Percentiles rank a stretch among this genome's conserved stretches.
Evolutionary conservation across 1,140 invertebrate genomes (phyloP).

Genomic region (Diuraphis noxia): DNA sequence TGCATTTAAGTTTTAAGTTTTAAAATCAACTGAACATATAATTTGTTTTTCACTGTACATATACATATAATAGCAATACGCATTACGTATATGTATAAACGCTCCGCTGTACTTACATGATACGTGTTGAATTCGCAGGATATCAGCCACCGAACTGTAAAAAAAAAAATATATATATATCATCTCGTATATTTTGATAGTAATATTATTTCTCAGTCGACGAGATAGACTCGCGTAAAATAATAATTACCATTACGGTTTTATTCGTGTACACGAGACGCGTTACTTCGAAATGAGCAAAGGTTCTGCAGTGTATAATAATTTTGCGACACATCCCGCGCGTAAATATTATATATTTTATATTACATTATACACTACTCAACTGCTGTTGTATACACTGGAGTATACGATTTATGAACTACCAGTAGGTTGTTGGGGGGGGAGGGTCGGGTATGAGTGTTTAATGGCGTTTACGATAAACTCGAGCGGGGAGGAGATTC

Average conservation of each 20-base stretch:
- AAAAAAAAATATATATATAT: background rate
- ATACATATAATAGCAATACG: background rate
- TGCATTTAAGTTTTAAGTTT: too few relatives aligned
- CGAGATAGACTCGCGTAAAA: too few relatives aligned
- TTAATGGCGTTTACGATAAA: background rate
- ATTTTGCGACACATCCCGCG: background rate
- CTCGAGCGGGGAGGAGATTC: background rate
- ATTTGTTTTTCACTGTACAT: background rate
- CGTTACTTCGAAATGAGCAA: background rate
- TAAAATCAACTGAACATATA: background rate
- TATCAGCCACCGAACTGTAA: background rate
- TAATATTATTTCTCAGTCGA: background rate
- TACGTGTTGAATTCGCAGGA: background rate
- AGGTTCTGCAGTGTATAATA: background rate
- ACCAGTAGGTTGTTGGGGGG: too few relatives aligned
- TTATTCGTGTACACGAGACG: background rate
- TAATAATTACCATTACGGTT: too few relatives aligned
- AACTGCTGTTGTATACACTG: background rate
- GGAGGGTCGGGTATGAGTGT: too few relatives aligned
- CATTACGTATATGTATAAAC: background rate
- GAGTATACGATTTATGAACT: background rate
- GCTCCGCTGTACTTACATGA: background rate
- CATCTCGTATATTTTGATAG: background rate
- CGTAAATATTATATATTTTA: background rate
- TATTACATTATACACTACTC: background rate